These are phyloP conservation scores for Andrena fulva DNA, from an alignment of 2,888 invertebrate species.

Conservation along the genomic window DNA sequence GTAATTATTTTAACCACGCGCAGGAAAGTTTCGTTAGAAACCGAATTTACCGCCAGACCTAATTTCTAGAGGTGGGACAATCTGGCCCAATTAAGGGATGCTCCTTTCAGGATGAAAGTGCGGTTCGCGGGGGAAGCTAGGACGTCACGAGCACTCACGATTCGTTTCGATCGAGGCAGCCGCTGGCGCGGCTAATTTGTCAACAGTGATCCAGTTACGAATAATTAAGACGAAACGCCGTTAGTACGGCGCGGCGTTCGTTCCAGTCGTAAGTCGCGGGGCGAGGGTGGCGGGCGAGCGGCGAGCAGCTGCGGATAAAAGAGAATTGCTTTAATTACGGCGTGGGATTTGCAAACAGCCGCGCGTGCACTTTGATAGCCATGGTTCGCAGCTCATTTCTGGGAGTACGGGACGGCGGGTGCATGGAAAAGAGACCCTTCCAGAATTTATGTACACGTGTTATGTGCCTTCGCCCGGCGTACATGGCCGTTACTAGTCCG, in stretches of 20 bases:
- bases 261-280: constrained; percentile 37
- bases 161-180: constrained; percentile 2
- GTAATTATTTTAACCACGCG: constrained; percentile 6
- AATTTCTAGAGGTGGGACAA: constrained; percentile 7
- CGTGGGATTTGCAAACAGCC: constrained; percentile 57
- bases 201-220: constrained; percentile 22
- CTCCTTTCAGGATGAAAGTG: not conserved
- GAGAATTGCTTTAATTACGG: constrained; percentile 63
- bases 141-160: not conserved
- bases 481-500: constrained; percentile 41
- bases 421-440: constrained; percentile 35
- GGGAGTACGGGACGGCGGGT: constrained; percentile 24
- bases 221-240: constrained; percentile 35
- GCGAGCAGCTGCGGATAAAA: constrained; percentile 55
- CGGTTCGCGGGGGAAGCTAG: no score
- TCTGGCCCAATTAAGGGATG: not conserved
- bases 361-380: constrained; percentile 55
- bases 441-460: constrained; percentile 58
- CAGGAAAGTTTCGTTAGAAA: not conserved
- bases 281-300: constrained; percentile 12
- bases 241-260: constrained; percentile 25
- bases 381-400: constrained; percentile 59
- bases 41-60: not conserved
- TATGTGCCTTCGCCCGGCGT: constrained; percentile 36
- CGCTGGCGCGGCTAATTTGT: constrained; percentile 8